A percentile compares a stretch with the other conserved stretches of the same genome.
Conservation (phyloP, 2,113 vertebrate species). For the Amblyopsis rosae region DNA sequence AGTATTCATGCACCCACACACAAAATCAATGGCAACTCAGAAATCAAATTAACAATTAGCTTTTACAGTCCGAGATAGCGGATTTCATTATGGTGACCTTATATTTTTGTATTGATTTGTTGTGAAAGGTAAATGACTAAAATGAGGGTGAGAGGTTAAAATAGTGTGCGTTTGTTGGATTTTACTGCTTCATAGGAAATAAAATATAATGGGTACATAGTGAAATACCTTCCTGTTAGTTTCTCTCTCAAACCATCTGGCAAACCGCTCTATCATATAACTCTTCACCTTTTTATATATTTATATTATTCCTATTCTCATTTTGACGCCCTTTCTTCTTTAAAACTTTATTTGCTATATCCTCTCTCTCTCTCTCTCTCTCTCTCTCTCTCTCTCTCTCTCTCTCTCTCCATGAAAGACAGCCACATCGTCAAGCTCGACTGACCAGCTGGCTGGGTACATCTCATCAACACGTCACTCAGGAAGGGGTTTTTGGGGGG, state of each 20-base stretch:
- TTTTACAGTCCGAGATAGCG: not conserved
- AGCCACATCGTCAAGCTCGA: conserved; percentile 22
- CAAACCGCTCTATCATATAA: not conserved
- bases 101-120: conserved; percentile 2
- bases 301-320: too few species aligned
- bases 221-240: not conserved
- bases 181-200: not conserved
- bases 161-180: conserved; percentile 5
- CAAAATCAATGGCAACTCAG: not conserved
- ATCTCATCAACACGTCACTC: conserved; percentile 40
- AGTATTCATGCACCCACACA: not conserved
- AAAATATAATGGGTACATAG: not conserved
- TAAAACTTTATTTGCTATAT: too few species aligned
- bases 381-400: not conserved
- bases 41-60: not conserved
- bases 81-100: conserved; percentile 4
- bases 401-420: conserved; percentile 10
- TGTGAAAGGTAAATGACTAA: conserved; percentile 11
- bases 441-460: conserved; percentile 22
- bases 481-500: not conserved
- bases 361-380: not conserved
- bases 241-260: not conserved
- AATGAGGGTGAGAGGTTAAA: not conserved
- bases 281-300: too few species aligned
- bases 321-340: too few species aligned